Percentiles rank a stretch among this genome's conserved stretches.
Evolutionary conservation across 53 echinoderm and acorn worm genomes (phyloP).

Genomic region (Patiria pectinifera): DNA sequence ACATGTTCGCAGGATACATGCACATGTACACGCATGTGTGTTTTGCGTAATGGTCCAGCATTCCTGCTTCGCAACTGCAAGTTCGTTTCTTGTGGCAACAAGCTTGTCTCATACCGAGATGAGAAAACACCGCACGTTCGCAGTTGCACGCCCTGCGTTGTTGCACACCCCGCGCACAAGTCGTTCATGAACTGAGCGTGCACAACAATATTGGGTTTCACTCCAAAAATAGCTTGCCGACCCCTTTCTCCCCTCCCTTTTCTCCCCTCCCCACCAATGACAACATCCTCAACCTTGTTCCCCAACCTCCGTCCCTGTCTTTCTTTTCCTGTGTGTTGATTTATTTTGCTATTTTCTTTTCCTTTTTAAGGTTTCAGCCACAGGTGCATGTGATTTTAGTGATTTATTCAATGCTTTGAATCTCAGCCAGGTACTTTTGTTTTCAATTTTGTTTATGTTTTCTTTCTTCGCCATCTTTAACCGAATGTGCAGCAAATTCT

Average conservation of each 20-base stretch:
- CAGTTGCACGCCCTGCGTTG: not conserved
- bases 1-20: too few species aligned
- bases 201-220: too few species aligned
- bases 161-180: not conserved
- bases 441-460: not conserved
- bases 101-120: not conserved
- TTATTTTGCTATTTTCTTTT: constrained; percentile 18
- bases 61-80: not conserved
- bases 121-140: not conserved
- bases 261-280: not conserved
- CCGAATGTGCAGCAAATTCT: not conserved
- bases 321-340: not conserved
- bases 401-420: constrained; percentile 31
- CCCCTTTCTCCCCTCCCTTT: not conserved
- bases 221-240: too few species aligned
- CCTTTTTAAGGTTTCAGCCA: not conserved
- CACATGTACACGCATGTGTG: too few species aligned
- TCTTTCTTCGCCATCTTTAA: not conserved
- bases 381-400: constrained; percentile 17
- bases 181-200: too few species aligned
- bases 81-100: not conserved
- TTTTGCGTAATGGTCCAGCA: too few species aligned
- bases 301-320: not conserved
- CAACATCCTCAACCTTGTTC: not conserved
- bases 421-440: constrained; percentile 8